Evolutionary conservation across 2,797 vertebrate species (phyloP), one percentile per base, ranked within the genome.

Genomic region (Leptodactylus fallax): DNA sequence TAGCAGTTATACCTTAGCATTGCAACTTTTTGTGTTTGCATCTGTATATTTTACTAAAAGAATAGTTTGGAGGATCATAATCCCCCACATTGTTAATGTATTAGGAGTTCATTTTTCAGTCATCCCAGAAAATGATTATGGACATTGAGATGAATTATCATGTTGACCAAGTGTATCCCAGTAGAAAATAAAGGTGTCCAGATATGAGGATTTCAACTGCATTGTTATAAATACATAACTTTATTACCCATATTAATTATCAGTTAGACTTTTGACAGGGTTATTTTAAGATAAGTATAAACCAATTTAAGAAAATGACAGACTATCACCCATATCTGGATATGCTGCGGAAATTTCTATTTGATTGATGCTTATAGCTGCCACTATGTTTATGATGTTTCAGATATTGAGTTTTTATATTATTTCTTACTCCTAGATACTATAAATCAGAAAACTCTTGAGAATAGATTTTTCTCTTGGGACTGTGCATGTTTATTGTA

Each of bases 391-490:
- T 23, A 65, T 65, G 10, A 13, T 51, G 17, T 27, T 60, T 53
- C 61, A 19, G n/a, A 25, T 12, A 55, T 71, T 17, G 11, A 17
- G n/a, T 69, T 55, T 71, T 53, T 83, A 69, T 27, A 19, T 55
- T 83, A 17, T 23, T 69, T 27, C 6, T 69, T 51, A 49, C 12
- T 19, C 16, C 16, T 69, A 36, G n/a, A 27, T 83, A 49, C 14
- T n/a, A 81, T 83, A 71, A 36, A 56, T 83, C 17, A 58, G 25
- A 72, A 72, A 65, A 19, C 49, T 11, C 9, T 69, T 83, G 21
- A n/a, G 49, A 55, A 83, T 12, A 69, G 45, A 67, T 82, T 67
- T 55, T 83, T 83, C 25, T 83, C n/a, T 71, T 56, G 72, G 23
- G 51, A 56, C 17, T 14, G 8, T 36, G 2, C 25, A n/a, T 27